Conservation (phyloP, 2,888 invertebrate species). For the Andrena marginata region DNA sequence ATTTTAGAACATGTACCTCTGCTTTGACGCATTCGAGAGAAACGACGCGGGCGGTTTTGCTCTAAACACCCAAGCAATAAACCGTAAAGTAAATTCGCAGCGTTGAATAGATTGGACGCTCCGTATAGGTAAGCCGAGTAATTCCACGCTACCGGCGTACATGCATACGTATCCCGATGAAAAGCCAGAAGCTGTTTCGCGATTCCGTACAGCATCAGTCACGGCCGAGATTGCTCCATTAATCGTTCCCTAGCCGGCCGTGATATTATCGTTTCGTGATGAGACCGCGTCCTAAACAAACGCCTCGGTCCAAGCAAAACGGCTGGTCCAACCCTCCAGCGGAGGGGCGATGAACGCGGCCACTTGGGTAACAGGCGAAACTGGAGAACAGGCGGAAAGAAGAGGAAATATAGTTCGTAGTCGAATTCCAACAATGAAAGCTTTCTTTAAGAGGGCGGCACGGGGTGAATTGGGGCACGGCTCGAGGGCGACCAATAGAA, state of each 20-base stretch:
- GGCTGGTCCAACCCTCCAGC: not conserved
- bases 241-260: slow-evolving; percentile 57
- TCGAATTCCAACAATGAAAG: slow-evolving; percentile 70
- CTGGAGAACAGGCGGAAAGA: not conserved
- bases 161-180: slow-evolving; percentile 52
- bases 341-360: not conserved
- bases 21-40: too few relatives aligned
- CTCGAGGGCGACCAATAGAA: slow-evolving; percentile 61
- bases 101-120: slow-evolving; percentile 51
- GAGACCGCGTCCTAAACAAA: slow-evolving; percentile 67
- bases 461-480: slow-evolving; percentile 41
- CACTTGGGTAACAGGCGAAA: slow-evolving; percentile 1
- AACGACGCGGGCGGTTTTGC: slow-evolving; percentile 18
- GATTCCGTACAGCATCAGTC: slow-evolving; percentile 66
- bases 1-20: too few relatives aligned
- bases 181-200: slow-evolving; percentile 62
- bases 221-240: slow-evolving; percentile 67
- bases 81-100: slow-evolving; percentile 62
- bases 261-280: slow-evolving; percentile 66
- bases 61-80: slow-evolving; percentile 45
- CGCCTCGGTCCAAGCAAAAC: slow-evolving; percentile 8
- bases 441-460: slow-evolving; percentile 60
- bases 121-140: slow-evolving; percentile 43
- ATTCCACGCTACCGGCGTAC: slow-evolving; percentile 30
- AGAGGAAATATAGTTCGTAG: slow-evolving; percentile 50